Conservation (phyloP, 2,888 invertebrate genomes). For the Poecilobothrus nobilitatus region DNA sequence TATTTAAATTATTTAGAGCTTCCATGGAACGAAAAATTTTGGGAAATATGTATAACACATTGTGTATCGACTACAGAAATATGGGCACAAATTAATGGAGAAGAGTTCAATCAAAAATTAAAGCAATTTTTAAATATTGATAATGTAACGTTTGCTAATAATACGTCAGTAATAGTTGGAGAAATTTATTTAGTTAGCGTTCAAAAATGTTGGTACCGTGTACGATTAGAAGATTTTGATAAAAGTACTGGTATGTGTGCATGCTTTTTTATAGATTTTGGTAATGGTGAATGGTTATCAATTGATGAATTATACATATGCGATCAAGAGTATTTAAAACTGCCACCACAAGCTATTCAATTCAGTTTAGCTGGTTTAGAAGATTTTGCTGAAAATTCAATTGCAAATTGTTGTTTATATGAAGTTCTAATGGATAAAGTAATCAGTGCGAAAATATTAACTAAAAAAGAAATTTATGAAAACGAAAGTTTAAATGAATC, state of each 20-base stretch:
- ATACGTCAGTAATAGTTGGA: conserved; percentile 29
- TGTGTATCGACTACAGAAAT: conserved; percentile 55
- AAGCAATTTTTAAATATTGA: conserved; percentile 48
- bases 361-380: conserved; percentile 63
- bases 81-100: conserved; percentile 58
- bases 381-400: conserved; percentile 48
- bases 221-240: conserved; percentile 46
- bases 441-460: conserved; percentile 51
- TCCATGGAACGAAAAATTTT: conserved; percentile 36
- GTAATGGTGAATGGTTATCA: conserved; percentile 55
- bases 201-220: conserved; percentile 51
- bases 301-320: conserved; percentile 51
- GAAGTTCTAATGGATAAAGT: conserved; percentile 47
- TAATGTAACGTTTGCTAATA: conserved; percentile 35
- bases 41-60: conserved; percentile 55
- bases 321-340: conserved; percentile 53
- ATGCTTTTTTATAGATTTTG: conserved; percentile 68
- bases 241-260: conserved; percentile 44
- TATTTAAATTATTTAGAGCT: conserved; percentile 18
- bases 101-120: conserved; percentile 52
- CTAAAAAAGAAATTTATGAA: conserved; percentile 33
- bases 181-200: conserved; percentile 41
- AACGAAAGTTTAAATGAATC: conserved; percentile 21
- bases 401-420: conserved; percentile 37
- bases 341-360: conserved; percentile 65